A percentile compares a stretch with the other conserved stretches of the same genome.
phyloP scores from a whole-genome alignment of 2,797 vertebrate species.

The Kryptopterus vitreolus region DNA sequence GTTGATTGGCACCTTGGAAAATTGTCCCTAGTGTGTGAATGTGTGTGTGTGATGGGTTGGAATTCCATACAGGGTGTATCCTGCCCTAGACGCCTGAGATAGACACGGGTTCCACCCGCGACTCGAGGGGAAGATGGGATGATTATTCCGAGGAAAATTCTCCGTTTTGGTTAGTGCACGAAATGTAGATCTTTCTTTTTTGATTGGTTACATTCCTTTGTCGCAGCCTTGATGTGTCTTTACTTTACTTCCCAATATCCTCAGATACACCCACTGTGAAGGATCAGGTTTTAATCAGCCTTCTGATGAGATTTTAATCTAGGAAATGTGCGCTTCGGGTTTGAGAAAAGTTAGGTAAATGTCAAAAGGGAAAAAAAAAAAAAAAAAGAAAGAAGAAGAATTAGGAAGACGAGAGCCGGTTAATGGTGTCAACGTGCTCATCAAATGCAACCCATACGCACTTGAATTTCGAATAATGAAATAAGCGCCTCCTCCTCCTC shows the following conservation, averaged over 20 bases:
- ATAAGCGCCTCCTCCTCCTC: not conserved
- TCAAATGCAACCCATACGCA: constrained; percentile 51
- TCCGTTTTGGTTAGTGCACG: too few species aligned
- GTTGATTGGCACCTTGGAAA: too few species aligned
- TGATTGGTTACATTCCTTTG: not conserved
- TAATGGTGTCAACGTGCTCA: constrained; percentile 23
- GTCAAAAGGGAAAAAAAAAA: constrained; percentile 4
- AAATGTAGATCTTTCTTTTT: too few species aligned
- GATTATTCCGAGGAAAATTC: too few species aligned
- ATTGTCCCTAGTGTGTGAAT: too few species aligned
- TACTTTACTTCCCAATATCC: not conserved
- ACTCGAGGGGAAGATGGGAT: too few species aligned
- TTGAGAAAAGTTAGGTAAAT: constrained; percentile 5
- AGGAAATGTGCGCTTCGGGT: not conserved
- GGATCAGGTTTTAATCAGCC: constrained; percentile 11
- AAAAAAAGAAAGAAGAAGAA: not conserved
- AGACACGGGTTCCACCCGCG: too few species aligned
- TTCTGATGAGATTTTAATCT: constrained; percentile 26
- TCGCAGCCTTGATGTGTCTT: not conserved
- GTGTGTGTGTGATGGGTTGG: too few species aligned
- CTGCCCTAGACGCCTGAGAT: too few species aligned
- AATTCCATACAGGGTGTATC: too few species aligned
- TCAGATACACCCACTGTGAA: constrained; percentile 1
- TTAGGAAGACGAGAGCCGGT: not conserved
- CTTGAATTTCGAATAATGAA: constrained; percentile 20